Base-by-base conservation (phyloP, 1,140 invertebrate species). In the Campoletis sonorensis region DNA sequence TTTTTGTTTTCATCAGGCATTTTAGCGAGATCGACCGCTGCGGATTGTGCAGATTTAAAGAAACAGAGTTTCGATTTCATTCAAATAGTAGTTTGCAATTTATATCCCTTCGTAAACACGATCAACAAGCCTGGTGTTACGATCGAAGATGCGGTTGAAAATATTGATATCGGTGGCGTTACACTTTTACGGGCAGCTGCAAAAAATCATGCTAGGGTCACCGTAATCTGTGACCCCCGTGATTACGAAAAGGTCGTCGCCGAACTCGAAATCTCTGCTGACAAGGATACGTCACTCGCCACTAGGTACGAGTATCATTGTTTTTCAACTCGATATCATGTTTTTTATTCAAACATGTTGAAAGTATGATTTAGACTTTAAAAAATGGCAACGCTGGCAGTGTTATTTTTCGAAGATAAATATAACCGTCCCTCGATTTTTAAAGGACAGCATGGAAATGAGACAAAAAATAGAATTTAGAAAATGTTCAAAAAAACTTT, bases 91-190 rank as follows among this genome's bases (percentile, higher is more conserved):
- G 97, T 98, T 0, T 99, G 98, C 91, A 99, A 99, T 93, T 93
- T 99, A 23, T 99, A 99, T 92, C 98, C 98, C 15, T 99, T 99
- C 93, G 95, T 96, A 1, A 94, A 98, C 84, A 99, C 98, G 0
- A 94, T 99, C 3, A 95, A 96, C 0, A 96, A 97, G 81, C 93
- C 95, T 0, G 93, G 96, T 86, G 97, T 98, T 0, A 96, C 95
- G 0, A 93, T 98, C 27, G 94, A 94, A 33, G 96, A 99, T 91
- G 98, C 98, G 4, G 95, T 99, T n/a, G 98, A 99, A 92, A 98
- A 99, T 88, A 98, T 99, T 86, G 98, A 99, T 90, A 99, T 99
- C 86, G 98, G 98, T 79, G 98, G 98, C 61, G 98, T 99, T 0
- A 99, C 98, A 0, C 90, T 99, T 8, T 92, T 99, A 0, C 92